Percentiles rank a stretch among this genome's conserved stretches.
Evolutionary conservation across 1,140 invertebrate species (phyloP).

Genomic region (Ericerus pela): DNA sequence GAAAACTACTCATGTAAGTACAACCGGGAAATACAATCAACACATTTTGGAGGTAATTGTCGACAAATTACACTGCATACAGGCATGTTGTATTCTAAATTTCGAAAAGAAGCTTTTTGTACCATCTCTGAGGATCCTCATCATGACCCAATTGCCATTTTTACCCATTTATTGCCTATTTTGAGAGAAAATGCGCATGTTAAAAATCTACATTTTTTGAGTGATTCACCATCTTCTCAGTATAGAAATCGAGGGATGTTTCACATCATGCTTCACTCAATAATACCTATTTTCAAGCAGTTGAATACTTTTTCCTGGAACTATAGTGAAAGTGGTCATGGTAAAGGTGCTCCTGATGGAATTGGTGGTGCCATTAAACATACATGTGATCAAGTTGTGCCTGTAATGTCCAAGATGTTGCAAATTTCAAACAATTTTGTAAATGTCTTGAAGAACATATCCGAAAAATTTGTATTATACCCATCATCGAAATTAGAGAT

Average conservation of each 20-base stretch:
- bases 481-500: background rate
- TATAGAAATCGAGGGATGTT: background rate
- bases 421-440: background rate
- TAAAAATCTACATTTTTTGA: conserved; percentile 17
- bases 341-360: conserved; percentile 33
- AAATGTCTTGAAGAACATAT: background rate
- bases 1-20: conserved; percentile 29
- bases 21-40: conserved; percentile 27
- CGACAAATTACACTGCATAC: conserved; percentile 29
- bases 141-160: conserved; percentile 28
- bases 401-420: conserved; percentile 26
- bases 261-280: background rate
- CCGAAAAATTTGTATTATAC: background rate
- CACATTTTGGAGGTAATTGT: conserved; percentile 26
- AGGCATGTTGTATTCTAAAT: conserved; percentile 25
- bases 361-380: conserved; percentile 32
- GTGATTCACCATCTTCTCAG: conserved; percentile 15
- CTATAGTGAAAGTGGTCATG: conserved; percentile 32
- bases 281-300: background rate
- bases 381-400: conserved; percentile 28
- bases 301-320: conserved; percentile 26
- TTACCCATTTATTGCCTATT: conserved; percentile 28
- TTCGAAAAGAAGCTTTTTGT: conserved; percentile 26
- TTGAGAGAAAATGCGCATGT: conserved; percentile 24
- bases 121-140: conserved; percentile 28